Base-by-base conservation (phyloP, 2,113 vertebrate genomes). In the Aramus guarauna region DNA sequence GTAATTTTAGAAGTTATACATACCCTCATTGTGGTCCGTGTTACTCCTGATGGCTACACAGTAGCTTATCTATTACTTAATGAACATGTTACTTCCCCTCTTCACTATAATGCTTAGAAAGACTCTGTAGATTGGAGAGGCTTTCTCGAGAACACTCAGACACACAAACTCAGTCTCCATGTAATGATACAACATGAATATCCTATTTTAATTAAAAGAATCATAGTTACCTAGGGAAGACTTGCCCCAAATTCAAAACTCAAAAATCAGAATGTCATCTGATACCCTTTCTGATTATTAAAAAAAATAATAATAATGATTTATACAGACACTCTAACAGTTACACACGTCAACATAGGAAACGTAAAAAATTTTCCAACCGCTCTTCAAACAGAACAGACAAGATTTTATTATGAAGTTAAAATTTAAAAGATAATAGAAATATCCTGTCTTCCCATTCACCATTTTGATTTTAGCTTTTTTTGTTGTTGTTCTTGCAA, bases 1-100 rank as follows among this genome's bases (percentile, higher is more conserved):
- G 27, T 23, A 58, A 45, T 43, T 64, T n/a, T 7, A 34, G 19
- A 62, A 64, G 6, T 12, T 55, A 32, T 71, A 90, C 6, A 1
- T 29, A 71, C 11, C 3, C 50, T 59, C 50, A 36, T 30, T 63
- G 58, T 56, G 43, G 11, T 37, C 21, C 0, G 0, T 41, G 26
- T 41, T 64, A 85, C 71, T 90, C 39, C 47, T 58, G 24, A 64
- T 24, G 43, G 37, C 55, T 66, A 88, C 36, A 47, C 11, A 39
- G 16, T 52, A 24, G 9, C 75, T 87, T 77, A 45, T 36, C 32
- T 82, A 30, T 29, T 62, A 77, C 19, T 52, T 69, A 76, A 73
- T 12, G 4, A 80, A 68, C 6, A 73, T 21, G 18, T n/a, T 41
- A 84, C 34, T 88, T 64, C 16, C 27, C 6, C 34, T 68, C 53